phyloP scores from a whole-genome alignment of 2,888 invertebrate species.

The Euclidia mi region DNA sequence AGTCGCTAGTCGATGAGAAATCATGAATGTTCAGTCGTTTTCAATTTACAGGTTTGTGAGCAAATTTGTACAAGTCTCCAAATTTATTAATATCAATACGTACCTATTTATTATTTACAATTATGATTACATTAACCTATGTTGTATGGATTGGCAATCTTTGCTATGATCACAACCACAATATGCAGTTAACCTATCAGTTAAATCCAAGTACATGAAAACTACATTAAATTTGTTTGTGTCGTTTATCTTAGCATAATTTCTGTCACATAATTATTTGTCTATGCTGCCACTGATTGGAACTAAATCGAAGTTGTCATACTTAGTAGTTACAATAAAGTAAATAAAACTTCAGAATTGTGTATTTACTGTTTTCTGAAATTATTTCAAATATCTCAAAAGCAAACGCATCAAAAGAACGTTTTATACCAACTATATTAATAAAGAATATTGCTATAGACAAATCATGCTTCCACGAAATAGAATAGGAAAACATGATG shows the following conservation, averaged over 20 bases:
- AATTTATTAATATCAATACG: constrained; percentile 82
- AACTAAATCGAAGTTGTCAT: constrained; percentile 2
- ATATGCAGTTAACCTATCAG: constrained; percentile 73
- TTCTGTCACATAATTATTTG: constrained; percentile 12
- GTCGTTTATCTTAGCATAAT: constrained; percentile 50
- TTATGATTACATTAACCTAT: constrained; percentile 64
- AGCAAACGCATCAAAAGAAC: too few species aligned
- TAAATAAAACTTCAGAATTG: too few species aligned
- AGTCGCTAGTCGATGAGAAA: constrained; percentile 87
- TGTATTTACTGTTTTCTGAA: too few species aligned
- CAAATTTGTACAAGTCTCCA: constrained; percentile 89
- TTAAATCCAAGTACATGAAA: constrained; percentile 58
- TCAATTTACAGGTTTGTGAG: constrained; percentile 86
- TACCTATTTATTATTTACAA: constrained; percentile 82
- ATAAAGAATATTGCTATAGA: too few species aligned
- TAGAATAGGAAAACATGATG: too few species aligned
- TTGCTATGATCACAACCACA: constrained; percentile 88
- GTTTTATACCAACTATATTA: too few species aligned
- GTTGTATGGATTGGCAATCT: constrained; percentile 87
- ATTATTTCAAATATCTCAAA: too few species aligned
- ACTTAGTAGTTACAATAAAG: too few species aligned
- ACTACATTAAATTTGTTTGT: constrained; percentile 41
- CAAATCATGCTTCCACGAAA: too few species aligned
- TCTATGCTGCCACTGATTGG: constrained; percentile 10
- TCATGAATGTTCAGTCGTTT: constrained; percentile 86